phyloP scores from a whole-genome alignment of 2,797 vertebrate genomes.

The Eremophila alpestris region DNA sequence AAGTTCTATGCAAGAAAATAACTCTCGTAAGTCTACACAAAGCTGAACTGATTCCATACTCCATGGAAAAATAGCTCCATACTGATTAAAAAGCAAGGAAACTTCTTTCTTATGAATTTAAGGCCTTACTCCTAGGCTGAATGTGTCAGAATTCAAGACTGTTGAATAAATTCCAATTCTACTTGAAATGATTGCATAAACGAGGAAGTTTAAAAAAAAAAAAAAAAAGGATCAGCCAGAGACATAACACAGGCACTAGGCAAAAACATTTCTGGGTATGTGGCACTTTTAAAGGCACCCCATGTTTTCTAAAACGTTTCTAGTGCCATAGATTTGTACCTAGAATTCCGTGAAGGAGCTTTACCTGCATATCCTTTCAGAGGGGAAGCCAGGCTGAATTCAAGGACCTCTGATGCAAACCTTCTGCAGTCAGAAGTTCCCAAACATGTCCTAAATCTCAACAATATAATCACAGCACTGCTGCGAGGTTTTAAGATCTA shows the following conservation, averaged over 20 bases:
- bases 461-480: background rate
- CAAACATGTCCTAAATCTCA: background rate
- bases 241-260: background rate
- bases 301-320: background rate
- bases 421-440: background rate
- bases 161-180: background rate
- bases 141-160: background rate
- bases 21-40: background rate
- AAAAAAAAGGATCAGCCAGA: background rate
- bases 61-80: background rate
- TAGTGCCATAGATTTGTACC: background rate
- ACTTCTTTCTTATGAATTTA: background rate
- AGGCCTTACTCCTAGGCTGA: background rate
- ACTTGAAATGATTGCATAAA: background rate
- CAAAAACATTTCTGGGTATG: background rate
- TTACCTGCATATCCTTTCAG: background rate
- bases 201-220: background rate
- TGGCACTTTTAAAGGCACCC: background rate
- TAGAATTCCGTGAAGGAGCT: background rate
- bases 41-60: background rate
- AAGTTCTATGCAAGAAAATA: background rate
- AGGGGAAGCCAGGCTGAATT: background rate
- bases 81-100: background rate
- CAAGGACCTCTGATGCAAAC: background rate
- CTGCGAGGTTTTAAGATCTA: background rate